Conservation (phyloP, 2,797 vertebrate genomes). For the Gouania willdenowi region DNA sequence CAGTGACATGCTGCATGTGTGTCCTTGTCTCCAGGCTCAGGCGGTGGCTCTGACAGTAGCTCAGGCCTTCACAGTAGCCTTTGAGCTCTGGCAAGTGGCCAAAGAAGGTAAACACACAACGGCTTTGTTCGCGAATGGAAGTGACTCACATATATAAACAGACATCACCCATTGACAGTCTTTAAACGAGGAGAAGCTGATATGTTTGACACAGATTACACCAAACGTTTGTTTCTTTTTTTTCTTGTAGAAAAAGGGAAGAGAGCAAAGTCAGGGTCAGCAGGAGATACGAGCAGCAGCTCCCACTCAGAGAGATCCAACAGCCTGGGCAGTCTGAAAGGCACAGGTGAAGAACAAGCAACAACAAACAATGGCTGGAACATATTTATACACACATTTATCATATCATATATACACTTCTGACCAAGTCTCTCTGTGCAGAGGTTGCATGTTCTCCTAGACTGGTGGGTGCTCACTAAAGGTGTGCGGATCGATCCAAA, state of each 20-base stretch:
- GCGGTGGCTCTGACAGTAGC: constrained; percentile 93
- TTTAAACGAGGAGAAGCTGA: not conserved
- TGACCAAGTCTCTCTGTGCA: no score
- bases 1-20: no score
- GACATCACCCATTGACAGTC: not conserved
- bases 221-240: no score
- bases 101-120: constrained; percentile 88
- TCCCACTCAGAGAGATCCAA: constrained; percentile 56
- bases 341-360: constrained; percentile 60
- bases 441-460: no score
- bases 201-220: no score
- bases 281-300: constrained; percentile 70
- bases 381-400: no score
- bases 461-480: no score
- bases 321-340: constrained; percentile 61
- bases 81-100: constrained; percentile 91
- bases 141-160: not conserved
- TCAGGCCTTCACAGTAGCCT: constrained; percentile 92
- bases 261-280: constrained; percentile 74
- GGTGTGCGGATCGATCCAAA: no score
- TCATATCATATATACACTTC: no score
- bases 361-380: no score
- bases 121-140: no score
- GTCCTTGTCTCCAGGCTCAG: constrained; percentile 81
- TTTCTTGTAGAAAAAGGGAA: constrained; percentile 81